Conservation (phyloP, 1,140 invertebrate genomes). For the Hormaphis cornu region DNA sequence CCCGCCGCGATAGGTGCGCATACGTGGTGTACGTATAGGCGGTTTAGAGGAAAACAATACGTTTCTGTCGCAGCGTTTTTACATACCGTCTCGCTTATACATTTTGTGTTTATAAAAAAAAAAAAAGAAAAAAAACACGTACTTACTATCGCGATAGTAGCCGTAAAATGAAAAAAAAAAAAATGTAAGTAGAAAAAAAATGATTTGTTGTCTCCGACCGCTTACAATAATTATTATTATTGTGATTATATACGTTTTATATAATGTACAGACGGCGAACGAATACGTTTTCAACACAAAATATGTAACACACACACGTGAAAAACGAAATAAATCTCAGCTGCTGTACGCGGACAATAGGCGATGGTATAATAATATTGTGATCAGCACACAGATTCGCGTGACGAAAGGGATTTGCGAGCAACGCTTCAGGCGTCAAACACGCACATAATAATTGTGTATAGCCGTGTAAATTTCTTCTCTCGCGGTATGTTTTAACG, state of each 20-base stretch:
- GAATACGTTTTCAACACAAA: not conserved
- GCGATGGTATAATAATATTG: not conserved
- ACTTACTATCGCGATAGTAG: not conserved
- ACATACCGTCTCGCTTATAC: not conserved
- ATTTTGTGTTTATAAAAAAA: not conserved
- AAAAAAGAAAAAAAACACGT: not conserved
- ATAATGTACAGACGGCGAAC: not conserved
- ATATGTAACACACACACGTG: too few species aligned
- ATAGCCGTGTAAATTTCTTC: too few species aligned
- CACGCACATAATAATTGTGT: too few species aligned
- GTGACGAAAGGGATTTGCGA: not conserved
- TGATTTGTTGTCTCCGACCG: not conserved
- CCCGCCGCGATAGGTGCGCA: constrained; percentile 2
- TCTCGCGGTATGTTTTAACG: too few species aligned
- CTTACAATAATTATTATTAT: not conserved
- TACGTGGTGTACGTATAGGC: not conserved
- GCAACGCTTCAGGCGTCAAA: not conserved
- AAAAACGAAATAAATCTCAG: not conserved
- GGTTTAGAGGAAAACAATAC: constrained; percentile 6
- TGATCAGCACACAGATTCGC: not conserved
- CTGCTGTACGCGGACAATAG: not conserved
- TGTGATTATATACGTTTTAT: not conserved
- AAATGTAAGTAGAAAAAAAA: not conserved
- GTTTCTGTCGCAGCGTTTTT: not conserved
- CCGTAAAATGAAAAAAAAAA: constrained; percentile 7